A percentile compares a stretch with the other conserved stretches of the same genome.
Evolutionary conservation across 2,888 invertebrate genomes (phyloP).

Genomic region (Ornithoptera alexandrae): DNA sequence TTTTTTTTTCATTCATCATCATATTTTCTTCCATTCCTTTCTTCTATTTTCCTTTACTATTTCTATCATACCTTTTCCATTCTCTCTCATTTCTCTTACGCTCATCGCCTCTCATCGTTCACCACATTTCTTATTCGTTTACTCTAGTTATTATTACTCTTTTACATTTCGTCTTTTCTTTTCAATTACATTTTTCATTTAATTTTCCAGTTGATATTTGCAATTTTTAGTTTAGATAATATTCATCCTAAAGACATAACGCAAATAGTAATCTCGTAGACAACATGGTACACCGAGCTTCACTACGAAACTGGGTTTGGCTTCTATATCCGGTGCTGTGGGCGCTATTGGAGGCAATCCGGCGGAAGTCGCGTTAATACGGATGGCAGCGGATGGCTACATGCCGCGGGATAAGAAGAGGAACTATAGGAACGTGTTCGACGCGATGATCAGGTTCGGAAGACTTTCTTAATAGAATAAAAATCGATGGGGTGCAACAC

Average conservation of each 20-base stretch:
- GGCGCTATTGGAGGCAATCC: slow-evolving; percentile 97
- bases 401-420: slow-evolving; percentile 90
- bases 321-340: slow-evolving; percentile 88
- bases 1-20: no score
- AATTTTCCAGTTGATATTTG: no score
- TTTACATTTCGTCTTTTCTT: no score
- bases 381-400: slow-evolving; percentile 98
- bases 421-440: slow-evolving; percentile 93
- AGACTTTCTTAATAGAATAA: not conserved
- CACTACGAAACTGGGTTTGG: slow-evolving; percentile 86
- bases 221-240: no score
- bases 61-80: no score
- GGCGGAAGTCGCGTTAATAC: slow-evolving; percentile 94
- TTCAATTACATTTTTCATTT: no score
- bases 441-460: slow-evolving; percentile 82
- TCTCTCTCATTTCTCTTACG: no score
- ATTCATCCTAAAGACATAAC: not conserved
- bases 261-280: not conserved
- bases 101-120: no score
- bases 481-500: not conserved
- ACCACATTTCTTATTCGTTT: no score
- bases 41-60: no score
- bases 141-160: no score
- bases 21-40: no score
- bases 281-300: slow-evolving; percentile 85